Percentiles rank a stretch among this genome's conserved stretches.
Conservation (phyloP, 2,888 invertebrate species). For the Sacculina carcini region DNA sequence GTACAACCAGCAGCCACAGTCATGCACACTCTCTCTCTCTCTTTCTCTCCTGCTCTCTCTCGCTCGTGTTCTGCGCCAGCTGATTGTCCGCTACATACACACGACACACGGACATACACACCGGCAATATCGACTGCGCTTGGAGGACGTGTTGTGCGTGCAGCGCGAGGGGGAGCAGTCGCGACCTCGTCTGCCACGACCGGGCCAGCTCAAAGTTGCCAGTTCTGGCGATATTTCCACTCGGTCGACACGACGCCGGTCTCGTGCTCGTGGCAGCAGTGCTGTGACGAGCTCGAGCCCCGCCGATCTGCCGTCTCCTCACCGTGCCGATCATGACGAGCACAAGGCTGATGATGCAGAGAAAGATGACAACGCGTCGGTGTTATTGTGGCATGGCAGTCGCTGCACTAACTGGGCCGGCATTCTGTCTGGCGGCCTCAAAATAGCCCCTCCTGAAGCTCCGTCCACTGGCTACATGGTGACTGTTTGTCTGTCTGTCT, state of each 20-base stretch:
- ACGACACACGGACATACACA: constrained; percentile 88
- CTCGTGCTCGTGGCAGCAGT: too few species aligned
- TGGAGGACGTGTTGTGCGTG: constrained; percentile 27
- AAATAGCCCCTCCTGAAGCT: constrained; percentile 95
- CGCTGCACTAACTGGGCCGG: constrained; percentile 81
- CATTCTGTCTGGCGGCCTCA: constrained; percentile 65
- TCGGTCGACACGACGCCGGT: constrained; percentile 53
- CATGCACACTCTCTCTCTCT: too few species aligned
- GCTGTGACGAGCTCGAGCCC: too few species aligned
- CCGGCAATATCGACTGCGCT: constrained; percentile 36
- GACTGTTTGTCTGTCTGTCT: too few species aligned
- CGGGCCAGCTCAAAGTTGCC: neutral
- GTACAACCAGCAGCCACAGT: too few species aligned
- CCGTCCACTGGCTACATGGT: constrained; percentile 42
- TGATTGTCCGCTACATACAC: constrained; percentile 36
- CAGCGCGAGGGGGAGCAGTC: constrained; percentile 9
- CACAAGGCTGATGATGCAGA: too few species aligned
- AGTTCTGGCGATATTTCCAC: constrained; percentile 22
- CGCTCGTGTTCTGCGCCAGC: too few species aligned
- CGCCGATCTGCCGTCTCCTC: too few species aligned
- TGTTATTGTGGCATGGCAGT: constrained; percentile 89
- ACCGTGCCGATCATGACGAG: too few species aligned
- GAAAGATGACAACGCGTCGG: constrained; percentile 50
- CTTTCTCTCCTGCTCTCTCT: too few species aligned
- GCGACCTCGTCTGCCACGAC: neutral